Evolutionary conservation across 2,797 vertebrate genomes (phyloP).

Genomic region (Macrochelys suwanniensis): DNA sequence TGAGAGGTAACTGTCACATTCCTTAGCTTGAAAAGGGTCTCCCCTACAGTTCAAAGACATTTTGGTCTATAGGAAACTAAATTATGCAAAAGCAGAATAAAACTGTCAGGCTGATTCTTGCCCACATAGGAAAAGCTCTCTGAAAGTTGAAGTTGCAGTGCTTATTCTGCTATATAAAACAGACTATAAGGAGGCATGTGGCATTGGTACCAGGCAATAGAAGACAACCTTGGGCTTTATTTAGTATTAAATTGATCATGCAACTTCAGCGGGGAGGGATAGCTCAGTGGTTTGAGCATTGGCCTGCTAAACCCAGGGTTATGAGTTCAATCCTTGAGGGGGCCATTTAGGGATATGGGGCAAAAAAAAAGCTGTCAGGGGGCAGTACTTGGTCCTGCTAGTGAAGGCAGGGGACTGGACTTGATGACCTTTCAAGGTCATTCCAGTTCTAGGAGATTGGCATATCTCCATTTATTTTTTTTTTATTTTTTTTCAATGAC

Average conservation of each 20-base stretch:
- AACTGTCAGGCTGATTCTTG: conserved; percentile 18
- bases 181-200: conserved; percentile 42
- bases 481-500: too few relatives aligned
- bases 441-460: too few relatives aligned
- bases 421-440: too few relatives aligned
- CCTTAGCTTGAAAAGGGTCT: conserved; percentile 59
- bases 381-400: too few relatives aligned
- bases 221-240: conserved; percentile 30
- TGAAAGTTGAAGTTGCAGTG: conserved; percentile 32
- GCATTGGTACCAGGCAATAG: neutral
- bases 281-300: too few relatives aligned
- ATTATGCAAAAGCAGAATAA: conserved; percentile 54
- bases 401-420: too few relatives aligned
- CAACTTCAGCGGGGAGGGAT: too few relatives aligned
- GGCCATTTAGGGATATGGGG: too few relatives aligned
- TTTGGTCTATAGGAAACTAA: conserved; percentile 57
- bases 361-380: too few relatives aligned
- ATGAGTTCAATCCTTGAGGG: too few relatives aligned
- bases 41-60: conserved; percentile 59
- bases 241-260: conserved; percentile 49
- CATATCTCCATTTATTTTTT: too few relatives aligned
- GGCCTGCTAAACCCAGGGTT: too few relatives aligned
- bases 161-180: conserved; percentile 44
- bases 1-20: conserved; percentile 62
- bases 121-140: conserved; percentile 45